These are phyloP conservation scores for Beaufortia kweichowensis DNA, from an alignment of 2,113 vertebrate genomes.

Conservation along the genomic window DNA sequence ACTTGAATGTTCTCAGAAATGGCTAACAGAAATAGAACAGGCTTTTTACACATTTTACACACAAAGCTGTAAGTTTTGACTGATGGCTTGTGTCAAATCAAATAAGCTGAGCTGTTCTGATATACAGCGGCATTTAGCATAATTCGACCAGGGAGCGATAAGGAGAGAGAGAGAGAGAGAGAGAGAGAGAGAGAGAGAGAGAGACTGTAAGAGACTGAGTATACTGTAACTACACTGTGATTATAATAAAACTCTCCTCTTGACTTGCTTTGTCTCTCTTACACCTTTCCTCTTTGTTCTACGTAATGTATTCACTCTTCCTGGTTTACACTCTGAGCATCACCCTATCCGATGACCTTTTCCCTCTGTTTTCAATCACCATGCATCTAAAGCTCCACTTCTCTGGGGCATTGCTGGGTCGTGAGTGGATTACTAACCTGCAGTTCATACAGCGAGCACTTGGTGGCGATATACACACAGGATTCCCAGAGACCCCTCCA, in stretches of 20 bases:
- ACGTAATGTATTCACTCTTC: constrained; percentile 28
- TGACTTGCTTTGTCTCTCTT: not conserved
- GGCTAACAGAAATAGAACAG: constrained; percentile 31
- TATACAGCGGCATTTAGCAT: constrained; percentile 40
- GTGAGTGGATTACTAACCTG: constrained; percentile 27
- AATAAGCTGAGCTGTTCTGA: constrained; percentile 51
- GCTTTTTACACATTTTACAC: constrained; percentile 13
- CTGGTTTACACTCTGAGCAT: constrained; percentile 13
- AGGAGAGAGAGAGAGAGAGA: not conserved
- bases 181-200: too few relatives aligned
- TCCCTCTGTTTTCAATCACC: constrained; percentile 38
- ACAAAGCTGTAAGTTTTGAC: constrained; percentile 31
- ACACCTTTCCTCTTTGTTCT: constrained; percentile 8
- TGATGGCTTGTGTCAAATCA: constrained; percentile 51
- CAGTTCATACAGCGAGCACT: constrained; percentile 33
- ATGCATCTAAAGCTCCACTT: constrained; percentile 27
- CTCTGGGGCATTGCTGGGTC: constrained; percentile 23
- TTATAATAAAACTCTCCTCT: not conserved
- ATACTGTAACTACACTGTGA: not conserved
- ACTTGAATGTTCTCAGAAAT: constrained; percentile 43
- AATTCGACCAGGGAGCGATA: constrained; percentile 2
- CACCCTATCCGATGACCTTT: constrained; percentile 41
- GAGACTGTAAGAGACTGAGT: constrained; percentile 1
- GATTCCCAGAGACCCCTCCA: not conserved
- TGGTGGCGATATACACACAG: constrained; percentile 47